Evolutionary conservation across 2,888 invertebrate species (phyloP).

Genomic region (Troides oblongomaculatus): DNA sequence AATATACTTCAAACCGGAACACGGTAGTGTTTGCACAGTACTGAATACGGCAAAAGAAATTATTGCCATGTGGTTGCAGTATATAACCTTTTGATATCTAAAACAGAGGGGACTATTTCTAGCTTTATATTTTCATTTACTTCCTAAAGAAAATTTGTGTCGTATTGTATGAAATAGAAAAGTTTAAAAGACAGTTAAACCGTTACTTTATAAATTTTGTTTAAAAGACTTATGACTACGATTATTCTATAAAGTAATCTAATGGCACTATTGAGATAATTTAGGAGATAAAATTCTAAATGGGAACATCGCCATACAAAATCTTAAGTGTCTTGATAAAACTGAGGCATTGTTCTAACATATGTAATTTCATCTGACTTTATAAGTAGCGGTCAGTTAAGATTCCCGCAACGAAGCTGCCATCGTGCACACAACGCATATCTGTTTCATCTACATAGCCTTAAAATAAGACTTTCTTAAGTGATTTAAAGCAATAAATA

Average conservation of each 20-base stretch:
- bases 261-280: neutral
- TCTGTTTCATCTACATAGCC: constrained; percentile 8
- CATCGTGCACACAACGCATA: constrained; percentile 5
- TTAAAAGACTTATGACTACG: neutral
- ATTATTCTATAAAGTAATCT: neutral
- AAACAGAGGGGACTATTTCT: too few species aligned
- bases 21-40: too few species aligned
- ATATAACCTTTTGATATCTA: too few species aligned
- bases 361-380: constrained; percentile 23
- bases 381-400: constrained; percentile 21
- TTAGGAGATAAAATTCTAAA: neutral
- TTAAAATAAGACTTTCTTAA: constrained; percentile 8
- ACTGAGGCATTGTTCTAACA: neutral
- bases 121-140: too few species aligned
- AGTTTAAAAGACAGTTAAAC: too few species aligned
- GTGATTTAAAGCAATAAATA: constrained; percentile 16
- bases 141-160: too few species aligned
- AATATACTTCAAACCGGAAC: too few species aligned
- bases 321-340: constrained; percentile 14
- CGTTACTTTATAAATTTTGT: neutral
- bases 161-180: too few species aligned
- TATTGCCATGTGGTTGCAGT: too few species aligned
- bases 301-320: constrained; percentile 4
- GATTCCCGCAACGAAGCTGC: constrained; percentile 8
- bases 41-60: too few species aligned